Evolutionary conservation across 2,888 invertebrate genomes (phyloP).

Genomic region (Lottia gigantea): DNA sequence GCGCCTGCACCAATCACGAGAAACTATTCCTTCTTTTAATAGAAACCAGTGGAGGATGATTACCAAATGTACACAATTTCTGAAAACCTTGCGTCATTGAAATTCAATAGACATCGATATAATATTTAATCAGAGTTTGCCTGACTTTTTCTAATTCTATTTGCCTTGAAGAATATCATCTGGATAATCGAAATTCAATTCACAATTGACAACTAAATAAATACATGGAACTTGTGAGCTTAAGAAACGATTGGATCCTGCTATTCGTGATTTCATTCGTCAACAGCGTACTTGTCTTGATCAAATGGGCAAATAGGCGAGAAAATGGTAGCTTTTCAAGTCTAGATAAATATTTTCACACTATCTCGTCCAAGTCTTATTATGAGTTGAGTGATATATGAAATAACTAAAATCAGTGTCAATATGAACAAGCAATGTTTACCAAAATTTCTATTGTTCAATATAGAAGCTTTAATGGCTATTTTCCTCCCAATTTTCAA

Average conservation of each 20-base stretch:
- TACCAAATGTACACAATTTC: constrained; percentile 10
- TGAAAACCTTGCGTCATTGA: constrained; percentile 2
- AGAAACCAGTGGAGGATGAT: background rate
- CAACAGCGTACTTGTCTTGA: constrained; percentile 4
- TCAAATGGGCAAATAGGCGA: constrained; percentile 8
- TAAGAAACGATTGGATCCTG: constrained; percentile 8
- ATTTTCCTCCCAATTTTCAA: background rate
- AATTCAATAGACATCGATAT: background rate
- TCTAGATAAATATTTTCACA: constrained; percentile 2
- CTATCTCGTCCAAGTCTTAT: constrained; percentile 1
- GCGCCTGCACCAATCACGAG: constrained; percentile 15
- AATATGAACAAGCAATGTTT: constrained; percentile 8
- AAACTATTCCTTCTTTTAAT: constrained; percentile 12
- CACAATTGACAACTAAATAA: constrained; percentile 1
- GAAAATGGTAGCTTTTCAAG: constrained; percentile 6
- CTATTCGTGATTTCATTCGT: background rate
- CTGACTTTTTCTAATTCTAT: constrained; percentile 7
- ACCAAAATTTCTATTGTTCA: background rate
- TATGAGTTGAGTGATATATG: constrained; percentile 10
- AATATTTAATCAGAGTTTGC: constrained; percentile 7
- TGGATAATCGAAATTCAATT: constrained; percentile 8
- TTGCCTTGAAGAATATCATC: constrained; percentile 1
- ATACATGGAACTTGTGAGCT: constrained; percentile 3
- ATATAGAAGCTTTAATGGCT: constrained; percentile 2
- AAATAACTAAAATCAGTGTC: background rate